Percentiles rank a stretch among this genome's conserved stretches.
These are phyloP conservation scores for Diaperis boleti DNA, from an alignment of 2,888 invertebrate species.

Conservation along the genomic window DNA sequence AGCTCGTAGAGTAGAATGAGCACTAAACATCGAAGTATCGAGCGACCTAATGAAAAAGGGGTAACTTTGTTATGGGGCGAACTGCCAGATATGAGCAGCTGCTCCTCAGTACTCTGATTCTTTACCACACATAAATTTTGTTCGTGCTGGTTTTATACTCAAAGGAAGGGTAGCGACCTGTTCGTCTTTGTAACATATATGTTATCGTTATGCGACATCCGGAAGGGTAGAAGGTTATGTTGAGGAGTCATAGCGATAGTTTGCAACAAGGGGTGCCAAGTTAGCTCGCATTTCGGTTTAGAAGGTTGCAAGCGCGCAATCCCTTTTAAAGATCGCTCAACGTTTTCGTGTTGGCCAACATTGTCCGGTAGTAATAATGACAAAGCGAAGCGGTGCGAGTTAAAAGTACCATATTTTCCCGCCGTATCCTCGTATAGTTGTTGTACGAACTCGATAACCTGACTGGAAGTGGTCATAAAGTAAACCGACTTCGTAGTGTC, in stretches of 20 bases:
- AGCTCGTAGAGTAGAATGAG: background rate
- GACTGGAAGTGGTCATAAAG: no score
- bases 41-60: no score
- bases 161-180: no score
- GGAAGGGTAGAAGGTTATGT: no score
- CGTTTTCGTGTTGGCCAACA: conserved; percentile 40
- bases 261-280: conserved; percentile 53
- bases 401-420: conserved; percentile 45
- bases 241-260: no score
- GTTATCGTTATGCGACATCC: no score
- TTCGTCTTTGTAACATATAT: no score
- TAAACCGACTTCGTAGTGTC: no score
- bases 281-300: conserved; percentile 49
- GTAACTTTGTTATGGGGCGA: background rate
- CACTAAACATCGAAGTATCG: background rate
- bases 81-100: background rate
- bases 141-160: no score
- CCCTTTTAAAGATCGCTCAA: conserved; percentile 51
- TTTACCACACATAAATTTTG: no score
- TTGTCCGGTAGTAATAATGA: conserved; percentile 44
- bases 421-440: background rate
- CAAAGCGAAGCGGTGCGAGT: conserved; percentile 51
- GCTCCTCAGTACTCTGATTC: background rate
- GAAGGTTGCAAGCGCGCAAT: no score
- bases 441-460: background rate